Conservation (phyloP, 2,113 vertebrate species). For the Calypte anna region DNA sequence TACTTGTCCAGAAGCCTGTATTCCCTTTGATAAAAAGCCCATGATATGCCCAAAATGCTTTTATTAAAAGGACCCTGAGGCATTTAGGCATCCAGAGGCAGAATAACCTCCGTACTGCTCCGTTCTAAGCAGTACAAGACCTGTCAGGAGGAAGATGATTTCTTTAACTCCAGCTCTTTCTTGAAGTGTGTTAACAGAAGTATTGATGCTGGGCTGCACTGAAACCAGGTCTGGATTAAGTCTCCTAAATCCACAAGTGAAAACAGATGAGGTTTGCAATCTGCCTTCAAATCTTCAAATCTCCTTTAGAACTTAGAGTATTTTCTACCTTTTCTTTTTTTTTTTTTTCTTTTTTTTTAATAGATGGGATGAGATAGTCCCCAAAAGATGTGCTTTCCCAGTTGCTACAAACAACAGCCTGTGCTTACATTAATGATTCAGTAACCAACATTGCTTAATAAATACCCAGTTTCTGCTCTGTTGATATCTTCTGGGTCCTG, state of each 20-base stretch:
- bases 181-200: neutral
- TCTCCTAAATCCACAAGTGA: neutral
- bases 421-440: neutral
- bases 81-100: neutral
- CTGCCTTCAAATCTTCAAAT: neutral
- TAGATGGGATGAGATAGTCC: neutral
- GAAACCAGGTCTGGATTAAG: neutral
- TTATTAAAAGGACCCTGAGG: neutral
- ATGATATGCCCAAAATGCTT: neutral
- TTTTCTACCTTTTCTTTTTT: neutral
- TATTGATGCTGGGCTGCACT: neutral
- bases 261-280: neutral
- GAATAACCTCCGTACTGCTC: neutral
- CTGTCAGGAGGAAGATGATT: neutral
- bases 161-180: neutral
- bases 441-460: neutral
- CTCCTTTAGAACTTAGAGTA: neutral
- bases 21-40: neutral
- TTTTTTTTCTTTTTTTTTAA: neutral
- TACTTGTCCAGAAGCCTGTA: neutral
- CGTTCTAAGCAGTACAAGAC: neutral
- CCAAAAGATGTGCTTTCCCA: neutral
- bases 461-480: neutral
- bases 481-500: neutral
- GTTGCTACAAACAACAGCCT: neutral